phyloP scores from a whole-genome alignment of 2,888 invertebrate genomes.

The Tromatobia lineatoria region DNA sequence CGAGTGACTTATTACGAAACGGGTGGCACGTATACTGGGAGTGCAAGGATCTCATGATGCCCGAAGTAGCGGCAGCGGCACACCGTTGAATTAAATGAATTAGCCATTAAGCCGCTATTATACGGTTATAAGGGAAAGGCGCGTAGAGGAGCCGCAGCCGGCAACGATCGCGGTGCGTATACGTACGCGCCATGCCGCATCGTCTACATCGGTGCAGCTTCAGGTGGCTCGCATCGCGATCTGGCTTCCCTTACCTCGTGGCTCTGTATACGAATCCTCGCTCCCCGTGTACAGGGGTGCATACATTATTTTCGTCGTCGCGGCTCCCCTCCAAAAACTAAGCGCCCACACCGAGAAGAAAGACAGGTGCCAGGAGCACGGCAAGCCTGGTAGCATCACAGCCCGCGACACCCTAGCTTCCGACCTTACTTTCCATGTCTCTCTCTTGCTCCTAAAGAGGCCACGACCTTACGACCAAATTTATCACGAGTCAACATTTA shows the following conservation, averaged over 20 bases:
- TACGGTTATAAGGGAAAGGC: constrained; percentile 77
- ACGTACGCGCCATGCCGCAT: constrained; percentile 43
- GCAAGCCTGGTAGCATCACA: constrained; percentile 40
- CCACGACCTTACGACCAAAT: constrained; percentile 73
- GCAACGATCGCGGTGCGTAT: constrained; percentile 77
- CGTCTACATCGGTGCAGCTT: constrained; percentile 80
- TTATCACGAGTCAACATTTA: constrained; percentile 78
- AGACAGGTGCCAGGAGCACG: constrained; percentile 80
- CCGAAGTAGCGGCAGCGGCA: constrained; percentile 42
- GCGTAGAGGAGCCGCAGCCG: constrained; percentile 77
- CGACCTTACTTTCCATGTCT: constrained; percentile 45
- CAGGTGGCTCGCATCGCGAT: constrained; percentile 81
- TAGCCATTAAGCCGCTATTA: constrained; percentile 79
- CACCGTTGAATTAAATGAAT: constrained; percentile 77
- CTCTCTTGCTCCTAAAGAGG: constrained; percentile 9
- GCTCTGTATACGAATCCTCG: constrained; percentile 69
- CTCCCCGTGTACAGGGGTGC: constrained; percentile 82
- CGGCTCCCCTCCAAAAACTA: constrained; percentile 67
- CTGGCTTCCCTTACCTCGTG: constrained; percentile 65
- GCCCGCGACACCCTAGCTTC: constrained; percentile 56
- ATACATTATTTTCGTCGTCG: constrained; percentile 83
- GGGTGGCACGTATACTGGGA: constrained; percentile 31
- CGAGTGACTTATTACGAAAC: constrained; percentile 65
- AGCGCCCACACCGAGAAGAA: constrained; percentile 81
- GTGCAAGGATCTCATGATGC: constrained; percentile 29